Base-by-base conservation (phyloP, 2,113 vertebrate genomes). In the Leptocoma aspasia region DNA sequence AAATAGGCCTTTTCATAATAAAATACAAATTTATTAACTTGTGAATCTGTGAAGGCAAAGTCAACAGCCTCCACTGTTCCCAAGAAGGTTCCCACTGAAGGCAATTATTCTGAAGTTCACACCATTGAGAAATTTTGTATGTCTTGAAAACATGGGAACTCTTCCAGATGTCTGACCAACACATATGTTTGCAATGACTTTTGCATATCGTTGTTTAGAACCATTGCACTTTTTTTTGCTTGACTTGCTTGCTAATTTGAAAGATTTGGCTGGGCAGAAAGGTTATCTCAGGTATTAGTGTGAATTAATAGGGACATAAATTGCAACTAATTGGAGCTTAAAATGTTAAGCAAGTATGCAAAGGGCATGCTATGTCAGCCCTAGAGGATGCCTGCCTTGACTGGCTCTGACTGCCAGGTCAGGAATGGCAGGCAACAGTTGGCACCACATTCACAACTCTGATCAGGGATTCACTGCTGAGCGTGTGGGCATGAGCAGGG, bases 291-390 rank as follows among this genome's bases (percentile, higher is more conserved):
- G 87, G 73, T 89, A 75, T 84, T 87, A 72, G 50, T 37, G 65
- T 80, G 63, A 94, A 84, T 86, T 82, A 86, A 82, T 68, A 52
- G 72, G 26, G 63, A 86, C 92, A 93, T 92, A 83, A 94, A 92
- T 91, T 89, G 54, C 52, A 71, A 30, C 71, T 90, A 94, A 92
- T 41, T 70, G 90, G 69, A 81, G 87, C 90, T 96, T 87, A 97
- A 88, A 94, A 92, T 37, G 47, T 93, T 96, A 93, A 66, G 31
- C 50, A 63, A 89, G 64, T 47, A 90, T 94, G 95, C 64, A n/a
- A 90, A 92, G 60, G 60, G 78, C 7, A 2, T 68, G 53, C 53
- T 50, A 69, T 89, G 45, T 50, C 59, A 72, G 54, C 42, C 20
- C 26, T 26, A 7, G 52, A 14, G 33, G 42, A 53, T 82, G 61